Evolutionary conservation across 2,797 vertebrate species (phyloP), one percentile per base, ranked within the genome.

Genomic region (Chiloscyllium punctatum): DNA sequence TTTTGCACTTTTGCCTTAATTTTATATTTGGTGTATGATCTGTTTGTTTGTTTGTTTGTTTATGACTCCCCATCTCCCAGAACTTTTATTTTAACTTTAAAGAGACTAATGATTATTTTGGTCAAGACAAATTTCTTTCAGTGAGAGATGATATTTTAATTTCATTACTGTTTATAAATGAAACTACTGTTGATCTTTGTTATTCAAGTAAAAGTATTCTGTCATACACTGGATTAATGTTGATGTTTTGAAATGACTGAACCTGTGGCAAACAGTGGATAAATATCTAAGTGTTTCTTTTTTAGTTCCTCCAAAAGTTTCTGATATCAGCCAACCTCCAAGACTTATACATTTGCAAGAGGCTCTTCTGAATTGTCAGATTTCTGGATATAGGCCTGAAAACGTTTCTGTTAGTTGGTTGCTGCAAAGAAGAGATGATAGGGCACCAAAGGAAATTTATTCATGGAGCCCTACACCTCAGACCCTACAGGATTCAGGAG

Each of bases 291-390:
- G 2, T 90, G 1, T 94, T 69, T 33, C 53, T 57, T 72, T 69
- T 77, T 30, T 77, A 95, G 94, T 77, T 33, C 69, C 94, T 95
- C 94, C 94, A 18, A 95, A 95, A 95, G 94, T 95, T 74, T 74
- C 94, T 21, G 51, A n/a, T 18, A 95, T 95, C 30, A n/a, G 6
- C 48, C 53, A n/a, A 21, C 94, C 94, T 51, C 42, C 71, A 74
- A 71, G 27, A 4, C 33, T 95, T 77, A 3, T 95, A 95, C 94
- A 95, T 95, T 57, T 74, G 21, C 69, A 95, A 95, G 48, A 95
- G 21, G 42, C 71, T 57, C 15, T 77, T 33, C 30, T 95, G 94
- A 77, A 48, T 77, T 95, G 94, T 95, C 42, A 95, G 27, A 95
- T 95, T 53, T 77, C 94, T 7, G 94, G 94, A 48, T 95, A 95